phyloP scores from a whole-genome alignment of 2,797 vertebrate genomes.

The Sebastes itinus region DNA sequence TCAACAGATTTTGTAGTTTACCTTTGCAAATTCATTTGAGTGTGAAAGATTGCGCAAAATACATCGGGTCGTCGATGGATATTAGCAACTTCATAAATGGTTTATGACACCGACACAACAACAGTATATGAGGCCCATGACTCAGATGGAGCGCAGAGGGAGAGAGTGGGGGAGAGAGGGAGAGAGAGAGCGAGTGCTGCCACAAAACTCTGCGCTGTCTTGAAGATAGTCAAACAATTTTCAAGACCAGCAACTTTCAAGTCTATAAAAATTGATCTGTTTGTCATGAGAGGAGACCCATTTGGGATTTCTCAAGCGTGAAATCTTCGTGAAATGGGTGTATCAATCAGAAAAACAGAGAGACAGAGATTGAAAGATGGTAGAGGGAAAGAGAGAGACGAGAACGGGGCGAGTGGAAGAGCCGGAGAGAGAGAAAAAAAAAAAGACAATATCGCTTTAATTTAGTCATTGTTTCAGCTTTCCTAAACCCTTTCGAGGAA shows the following conservation, averaged over 20 bases:
- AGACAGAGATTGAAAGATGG: conserved; percentile 74
- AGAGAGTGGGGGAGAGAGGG: background rate
- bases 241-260: conserved; percentile 86
- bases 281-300: conserved; percentile 84
- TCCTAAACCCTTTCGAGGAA: conserved; percentile 59
- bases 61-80: background rate
- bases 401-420: conserved; percentile 42
- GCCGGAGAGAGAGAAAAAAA: background rate
- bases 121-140: conserved; percentile 8
- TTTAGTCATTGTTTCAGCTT: conserved; percentile 76
- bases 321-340: conserved; percentile 85
- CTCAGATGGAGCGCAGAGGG: background rate
- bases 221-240: conserved; percentile 84
- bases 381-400: conserved; percentile 47
- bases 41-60: conserved; percentile 21
- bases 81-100: conserved; percentile 50
- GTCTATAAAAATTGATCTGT: conserved; percentile 88
- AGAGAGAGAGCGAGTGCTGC: background rate
- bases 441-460: conserved; percentile 69
- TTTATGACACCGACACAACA: conserved; percentile 44
- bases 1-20: conserved; percentile 9
- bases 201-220: conserved; percentile 56
- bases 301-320: conserved; percentile 82
- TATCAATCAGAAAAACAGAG: conserved; percentile 83
- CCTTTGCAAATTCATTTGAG: conserved; percentile 33